These are phyloP conservation scores for Acanthochromis polyacanthus DNA, from an alignment of 2,113 vertebrate genomes.

Conservation along the genomic window DNA sequence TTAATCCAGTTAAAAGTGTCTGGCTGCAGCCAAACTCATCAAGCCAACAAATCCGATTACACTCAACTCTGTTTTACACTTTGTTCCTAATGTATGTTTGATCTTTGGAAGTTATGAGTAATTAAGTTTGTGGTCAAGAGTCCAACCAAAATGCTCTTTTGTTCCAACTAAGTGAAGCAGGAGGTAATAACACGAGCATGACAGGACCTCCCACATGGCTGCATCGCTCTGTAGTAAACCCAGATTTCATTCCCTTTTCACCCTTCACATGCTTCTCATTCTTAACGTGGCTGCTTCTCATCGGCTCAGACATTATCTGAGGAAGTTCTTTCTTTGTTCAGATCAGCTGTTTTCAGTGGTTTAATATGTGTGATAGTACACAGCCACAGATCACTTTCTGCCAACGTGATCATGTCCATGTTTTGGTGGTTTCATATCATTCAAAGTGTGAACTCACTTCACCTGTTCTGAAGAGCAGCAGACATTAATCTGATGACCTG, in stretches of 20 bases:
- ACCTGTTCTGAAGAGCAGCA: neutral
- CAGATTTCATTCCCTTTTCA: conserved; percentile 25
- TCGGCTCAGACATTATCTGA: neutral
- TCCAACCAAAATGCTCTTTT: conserved; percentile 32
- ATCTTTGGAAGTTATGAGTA: conserved; percentile 23
- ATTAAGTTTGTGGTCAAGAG: conserved; percentile 12
- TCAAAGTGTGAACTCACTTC: neutral
- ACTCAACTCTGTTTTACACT: neutral
- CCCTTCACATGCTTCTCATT: conserved; percentile 38
- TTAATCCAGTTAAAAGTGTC: conserved; percentile 43
- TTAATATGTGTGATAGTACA: neutral
- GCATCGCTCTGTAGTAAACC: neutral
- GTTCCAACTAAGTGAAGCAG: conserved; percentile 61
- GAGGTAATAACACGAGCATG: conserved; percentile 41
- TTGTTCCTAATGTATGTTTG: conserved; percentile 14
- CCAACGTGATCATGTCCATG: neutral
- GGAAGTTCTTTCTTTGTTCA: neutral
- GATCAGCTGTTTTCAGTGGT: neutral
- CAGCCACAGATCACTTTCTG: neutral
- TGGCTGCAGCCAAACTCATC: neutral
- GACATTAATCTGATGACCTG: neutral
- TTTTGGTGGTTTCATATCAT: neutral
- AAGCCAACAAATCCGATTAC: conserved; percentile 14
- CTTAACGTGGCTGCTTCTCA: conserved; percentile 19
- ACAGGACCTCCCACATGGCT: conserved; percentile 50